Base-by-base conservation (phyloP, 2,888 invertebrate genomes). In the Rhopalosiphum nymphaeae region DNA sequence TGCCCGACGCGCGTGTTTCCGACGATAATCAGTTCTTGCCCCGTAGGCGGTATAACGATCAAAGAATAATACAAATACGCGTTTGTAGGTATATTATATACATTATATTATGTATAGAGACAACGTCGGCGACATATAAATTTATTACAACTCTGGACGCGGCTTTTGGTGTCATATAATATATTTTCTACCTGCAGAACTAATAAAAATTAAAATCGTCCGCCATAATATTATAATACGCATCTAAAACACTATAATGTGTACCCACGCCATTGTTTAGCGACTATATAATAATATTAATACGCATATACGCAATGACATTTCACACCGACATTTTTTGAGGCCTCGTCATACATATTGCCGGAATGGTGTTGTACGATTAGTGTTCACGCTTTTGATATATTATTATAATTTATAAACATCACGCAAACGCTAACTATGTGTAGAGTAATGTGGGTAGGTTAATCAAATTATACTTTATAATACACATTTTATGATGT, bases 41-140 rank as follows among this genome's bases (percentile, higher is more conserved):
- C 42, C 89, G 36, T 56, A 56, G 89, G 89, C 89, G 89, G 89
- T 42, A 42, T 78, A 42, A 89, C 89, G 89, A 89, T 89, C 89
- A 89, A 89, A 89, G 89, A 42, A 56, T 25, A 53, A 53, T 88
- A 53, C 49, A 53, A 53, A 88, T 36, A 89, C 89, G 49, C 42
- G 26, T 42, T 42, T 78, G 36, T 78, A 78, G 21, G 78, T 78
- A 78, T 78, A 36, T 36, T 53, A 67, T 3, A 78, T 7, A 78
- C 7, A 26, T 57, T 57, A 57, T 26, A 26, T 57, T 57, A n/a
- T 5, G 36, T n/a, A 36, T n/a, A 21, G 78, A 78, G 78, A 78
- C 36, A 78, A 78, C 78, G 56, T 88, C 53, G 88, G 53, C 53
- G 88, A 78, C 78, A 36, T 78, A 36, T 78, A 78, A 78, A 78